Evolutionary conservation across 1,140 invertebrate genomes (phyloP).

Genomic region (Drosophila suzukii): DNA sequence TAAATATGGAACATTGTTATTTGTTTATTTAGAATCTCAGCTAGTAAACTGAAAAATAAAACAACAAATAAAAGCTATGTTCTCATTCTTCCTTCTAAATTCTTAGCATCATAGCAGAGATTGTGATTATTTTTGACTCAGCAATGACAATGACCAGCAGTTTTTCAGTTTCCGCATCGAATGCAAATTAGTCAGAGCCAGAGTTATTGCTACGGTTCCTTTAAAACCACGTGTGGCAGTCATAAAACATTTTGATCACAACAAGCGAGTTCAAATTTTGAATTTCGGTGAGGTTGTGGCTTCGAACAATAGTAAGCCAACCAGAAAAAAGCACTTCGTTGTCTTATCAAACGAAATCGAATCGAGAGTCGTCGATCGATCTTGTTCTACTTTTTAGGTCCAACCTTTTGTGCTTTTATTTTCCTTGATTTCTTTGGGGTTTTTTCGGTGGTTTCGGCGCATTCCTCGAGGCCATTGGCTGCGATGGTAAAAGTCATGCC

Average conservation of each 20-base stretch:
- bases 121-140: neutral
- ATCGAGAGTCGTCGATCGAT: slow-evolving; percentile 51
- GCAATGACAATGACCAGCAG: slow-evolving; percentile 24
- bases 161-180: slow-evolving; percentile 46
- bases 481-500: slow-evolving; percentile 49
- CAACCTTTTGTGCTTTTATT: slow-evolving; percentile 48
- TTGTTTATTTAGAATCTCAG: neutral
- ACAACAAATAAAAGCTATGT: neutral
- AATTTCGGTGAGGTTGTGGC: slow-evolving; percentile 20
- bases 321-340: slow-evolving; percentile 20
- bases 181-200: slow-evolving; percentile 53
- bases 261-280: slow-evolving; percentile 28
- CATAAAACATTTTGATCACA: slow-evolving; percentile 57
- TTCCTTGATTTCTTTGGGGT: slow-evolving; percentile 24
- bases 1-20: neutral
- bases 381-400: slow-evolving; percentile 63
- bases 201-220: slow-evolving; percentile 9
- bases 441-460: slow-evolving; percentile 31
- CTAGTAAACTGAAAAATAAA: too few species aligned
- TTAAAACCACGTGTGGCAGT: slow-evolving; percentile 36
- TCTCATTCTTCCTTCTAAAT: neutral
- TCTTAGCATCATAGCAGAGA: neutral
- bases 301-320: slow-evolving; percentile 23
- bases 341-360: slow-evolving; percentile 50
- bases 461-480: slow-evolving; percentile 44